These are phyloP conservation scores for Drosophila mettleri DNA, from an alignment of 2,888 invertebrate species.

Conservation along the genomic window DNA sequence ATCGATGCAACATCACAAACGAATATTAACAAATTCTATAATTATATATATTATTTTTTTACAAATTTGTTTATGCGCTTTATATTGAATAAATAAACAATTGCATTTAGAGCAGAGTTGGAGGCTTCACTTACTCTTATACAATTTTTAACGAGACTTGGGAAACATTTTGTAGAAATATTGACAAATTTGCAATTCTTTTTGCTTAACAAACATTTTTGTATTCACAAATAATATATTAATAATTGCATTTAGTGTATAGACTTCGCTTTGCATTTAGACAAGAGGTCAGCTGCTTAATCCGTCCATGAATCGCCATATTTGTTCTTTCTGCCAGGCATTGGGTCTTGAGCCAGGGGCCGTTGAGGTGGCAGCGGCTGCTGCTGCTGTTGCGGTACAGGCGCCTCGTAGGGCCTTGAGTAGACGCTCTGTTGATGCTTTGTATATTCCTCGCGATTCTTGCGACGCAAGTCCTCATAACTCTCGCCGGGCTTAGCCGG, in stretches of 20 bases:
- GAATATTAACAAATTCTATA: constrained; percentile 27
- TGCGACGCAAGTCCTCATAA: constrained; percentile 90
- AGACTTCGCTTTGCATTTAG: constrained; percentile 12
- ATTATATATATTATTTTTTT: constrained; percentile 16
- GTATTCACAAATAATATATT: constrained; percentile 42
- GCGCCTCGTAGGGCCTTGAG: constrained; percentile 70
- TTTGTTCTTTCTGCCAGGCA: constrained; percentile 74
- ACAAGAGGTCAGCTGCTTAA: constrained; percentile 43
- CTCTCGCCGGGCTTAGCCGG: constrained; percentile 86
- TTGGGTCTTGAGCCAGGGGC: constrained; percentile 20
- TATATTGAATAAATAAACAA: constrained; percentile 52
- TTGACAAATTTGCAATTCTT: neutral
- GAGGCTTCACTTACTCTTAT: neutral
- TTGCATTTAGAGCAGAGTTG: constrained; percentile 1
- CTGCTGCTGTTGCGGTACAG: constrained; percentile 48
- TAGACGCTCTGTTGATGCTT: constrained; percentile 78
- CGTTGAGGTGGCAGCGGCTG: constrained; percentile 41
- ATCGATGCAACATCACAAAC: constrained; percentile 46
- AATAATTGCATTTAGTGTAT: constrained; percentile 14
- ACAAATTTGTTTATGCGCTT: constrained; percentile 30
- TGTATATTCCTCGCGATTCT: constrained; percentile 89
- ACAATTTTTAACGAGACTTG: neutral
- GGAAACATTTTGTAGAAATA: neutral
- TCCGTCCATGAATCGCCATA: constrained; percentile 84
- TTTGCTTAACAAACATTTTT: constrained; percentile 15